A percentile compares a stretch with the other conserved stretches of the same genome.
phyloP scores from a whole-genome alignment of 2,113 vertebrate genomes.

The Tyto alba region DNA sequence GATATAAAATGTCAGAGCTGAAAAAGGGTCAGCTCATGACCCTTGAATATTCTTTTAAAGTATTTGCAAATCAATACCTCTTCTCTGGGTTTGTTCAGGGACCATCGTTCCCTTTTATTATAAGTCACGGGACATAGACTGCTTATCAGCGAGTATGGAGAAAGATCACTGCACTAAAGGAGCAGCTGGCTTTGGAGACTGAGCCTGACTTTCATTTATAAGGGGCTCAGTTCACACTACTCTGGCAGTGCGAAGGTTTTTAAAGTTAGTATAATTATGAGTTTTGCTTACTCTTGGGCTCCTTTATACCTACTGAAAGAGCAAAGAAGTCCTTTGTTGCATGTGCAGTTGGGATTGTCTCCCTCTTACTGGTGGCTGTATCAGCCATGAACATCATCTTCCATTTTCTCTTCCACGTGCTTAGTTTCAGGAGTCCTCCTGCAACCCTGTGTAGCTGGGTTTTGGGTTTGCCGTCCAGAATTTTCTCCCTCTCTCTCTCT shows the following conservation, averaged over 20 bases:
- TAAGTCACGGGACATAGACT: constrained; percentile 36
- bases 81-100: constrained; percentile 41
- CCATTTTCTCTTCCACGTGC: neutral
- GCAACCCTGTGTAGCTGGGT: neutral
- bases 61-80: constrained; percentile 70
- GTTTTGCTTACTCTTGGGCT: neutral
- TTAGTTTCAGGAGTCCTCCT: neutral
- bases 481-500: neutral
- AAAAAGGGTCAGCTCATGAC: constrained; percentile 61
- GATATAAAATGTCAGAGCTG: constrained; percentile 66
- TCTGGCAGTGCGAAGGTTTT: neutral
- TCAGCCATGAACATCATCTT: neutral
- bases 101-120: constrained; percentile 42
- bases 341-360: neutral
- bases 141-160: constrained; percentile 30
- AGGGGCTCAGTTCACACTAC: neutral
- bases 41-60: constrained; percentile 66
- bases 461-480: neutral
- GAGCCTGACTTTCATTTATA: neutral
- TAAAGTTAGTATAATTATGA: neutral
- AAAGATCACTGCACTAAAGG: constrained; percentile 40
- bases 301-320: neutral
- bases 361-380: neutral
- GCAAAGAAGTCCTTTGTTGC: neutral
- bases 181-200: constrained; percentile 38